phyloP scores from a whole-genome alignment of 2,888 invertebrate genomes.

The Nemotelus pantherinus region DNA sequence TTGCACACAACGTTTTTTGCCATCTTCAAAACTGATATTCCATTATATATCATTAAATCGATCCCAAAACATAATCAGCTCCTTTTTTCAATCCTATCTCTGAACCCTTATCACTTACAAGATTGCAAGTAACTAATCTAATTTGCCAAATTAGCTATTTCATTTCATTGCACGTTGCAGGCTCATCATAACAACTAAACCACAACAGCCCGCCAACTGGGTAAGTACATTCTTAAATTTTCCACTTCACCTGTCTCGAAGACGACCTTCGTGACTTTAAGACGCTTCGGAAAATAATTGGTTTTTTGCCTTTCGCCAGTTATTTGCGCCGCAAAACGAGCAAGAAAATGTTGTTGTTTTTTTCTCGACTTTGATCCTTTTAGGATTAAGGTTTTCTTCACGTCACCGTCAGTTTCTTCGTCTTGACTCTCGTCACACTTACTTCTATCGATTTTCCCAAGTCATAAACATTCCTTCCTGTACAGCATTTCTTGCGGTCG shows the following conservation, averaged over 20 bases:
- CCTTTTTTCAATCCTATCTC: background rate
- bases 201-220: background rate
- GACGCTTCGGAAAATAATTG: constrained; percentile 37
- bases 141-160: constrained; percentile 47
- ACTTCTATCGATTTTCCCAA: background rate
- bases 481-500: background rate
- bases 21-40: too few relatives aligned
- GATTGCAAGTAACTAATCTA: constrained; percentile 44
- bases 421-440: background rate
- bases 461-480: background rate
- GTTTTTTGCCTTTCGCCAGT: constrained; percentile 34
- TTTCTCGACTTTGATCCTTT: constrained; percentile 24
- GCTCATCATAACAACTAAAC: background rate
- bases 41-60: too few relatives aligned
- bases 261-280: background rate
- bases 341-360: background rate
- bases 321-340: background rate
- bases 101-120: background rate
- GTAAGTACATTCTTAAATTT: constrained; percentile 38
- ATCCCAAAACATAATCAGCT: background rate
- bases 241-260: constrained; percentile 45
- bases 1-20: too few relatives aligned
- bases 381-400: constrained; percentile 32
- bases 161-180: constrained; percentile 27
- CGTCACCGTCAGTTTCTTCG: background rate